A percentile compares a stretch with the other conserved stretches of the same genome.
Evolutionary conservation across 2,797 vertebrate genomes (phyloP).

Genomic region (Sebastes variabilis): DNA sequence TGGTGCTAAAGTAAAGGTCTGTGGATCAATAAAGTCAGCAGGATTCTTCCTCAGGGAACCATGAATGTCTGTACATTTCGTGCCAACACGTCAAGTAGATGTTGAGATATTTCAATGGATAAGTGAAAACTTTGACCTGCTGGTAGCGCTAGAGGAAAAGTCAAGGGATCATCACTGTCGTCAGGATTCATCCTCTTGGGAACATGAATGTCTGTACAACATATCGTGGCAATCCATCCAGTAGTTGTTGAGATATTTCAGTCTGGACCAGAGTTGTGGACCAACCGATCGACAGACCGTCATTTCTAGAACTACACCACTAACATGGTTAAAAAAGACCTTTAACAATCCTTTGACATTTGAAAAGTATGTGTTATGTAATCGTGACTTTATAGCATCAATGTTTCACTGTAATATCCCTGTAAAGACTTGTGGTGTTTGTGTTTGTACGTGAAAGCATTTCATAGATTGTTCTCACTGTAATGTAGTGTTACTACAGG

Average conservation of each 20-base stretch:
- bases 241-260: neutral
- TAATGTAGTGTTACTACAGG: neutral
- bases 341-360: neutral
- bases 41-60: neutral
- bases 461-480: neutral
- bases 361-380: neutral
- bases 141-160: neutral
- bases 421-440: neutral
- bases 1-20: neutral
- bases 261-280: no score
- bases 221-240: neutral
- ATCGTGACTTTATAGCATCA: neutral
- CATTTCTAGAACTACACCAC: neutral
- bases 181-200: neutral
- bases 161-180: neutral
- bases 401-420: neutral
- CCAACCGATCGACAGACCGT: neutral
- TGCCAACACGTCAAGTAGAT: neutral
- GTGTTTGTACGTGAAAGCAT: neutral
- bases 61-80: neutral
- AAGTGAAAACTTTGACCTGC: neutral
- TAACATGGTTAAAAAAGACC: neutral
- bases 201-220: neutral
- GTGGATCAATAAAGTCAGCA: neutral
- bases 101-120: neutral